phyloP scores from a whole-genome alignment of 2,113 vertebrate genomes.

The Tragelaphus strepsiceros region DNA sequence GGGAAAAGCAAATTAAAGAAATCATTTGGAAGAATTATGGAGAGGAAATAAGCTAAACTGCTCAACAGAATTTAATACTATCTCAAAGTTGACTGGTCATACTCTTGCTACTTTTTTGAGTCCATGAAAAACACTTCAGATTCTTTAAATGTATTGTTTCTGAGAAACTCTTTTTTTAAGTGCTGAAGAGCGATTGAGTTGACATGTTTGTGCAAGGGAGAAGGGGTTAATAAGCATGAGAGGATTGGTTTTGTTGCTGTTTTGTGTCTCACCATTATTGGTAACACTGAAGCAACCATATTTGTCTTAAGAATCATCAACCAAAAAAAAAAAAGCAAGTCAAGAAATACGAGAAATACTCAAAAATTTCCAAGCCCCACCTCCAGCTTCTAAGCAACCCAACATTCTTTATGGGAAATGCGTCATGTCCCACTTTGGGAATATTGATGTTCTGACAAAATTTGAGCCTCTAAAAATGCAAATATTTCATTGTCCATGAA shows the following conservation, averaged over 20 bases:
- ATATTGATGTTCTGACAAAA: conserved; percentile 24
- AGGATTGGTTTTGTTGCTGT: not conserved
- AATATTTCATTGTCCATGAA: conserved; percentile 51
- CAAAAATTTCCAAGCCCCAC: not conserved
- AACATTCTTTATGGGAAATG: conserved; percentile 9
- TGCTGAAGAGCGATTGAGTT: not conserved
- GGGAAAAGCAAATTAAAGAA: not conserved
- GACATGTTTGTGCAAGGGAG: not conserved
- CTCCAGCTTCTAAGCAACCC: not conserved
- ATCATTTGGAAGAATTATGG: not conserved
- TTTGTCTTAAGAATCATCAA: not conserved
- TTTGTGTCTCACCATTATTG: not conserved
- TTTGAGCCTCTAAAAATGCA: conserved; percentile 40
- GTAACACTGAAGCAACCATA: not conserved
- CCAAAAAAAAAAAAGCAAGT: not conserved
- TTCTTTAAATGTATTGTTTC: not conserved
- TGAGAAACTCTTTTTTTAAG: not conserved
- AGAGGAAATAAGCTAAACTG: not conserved
- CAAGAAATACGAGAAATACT: not conserved
- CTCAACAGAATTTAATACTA: not conserved
- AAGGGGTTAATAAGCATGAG: not conserved
- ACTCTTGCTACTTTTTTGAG: not conserved
- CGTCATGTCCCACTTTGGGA: not conserved
- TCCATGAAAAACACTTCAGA: not conserved
- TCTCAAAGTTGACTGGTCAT: not conserved